phyloP scores from a whole-genome alignment of 2,113 vertebrate genomes.

The Podarcis raffonei region DNA sequence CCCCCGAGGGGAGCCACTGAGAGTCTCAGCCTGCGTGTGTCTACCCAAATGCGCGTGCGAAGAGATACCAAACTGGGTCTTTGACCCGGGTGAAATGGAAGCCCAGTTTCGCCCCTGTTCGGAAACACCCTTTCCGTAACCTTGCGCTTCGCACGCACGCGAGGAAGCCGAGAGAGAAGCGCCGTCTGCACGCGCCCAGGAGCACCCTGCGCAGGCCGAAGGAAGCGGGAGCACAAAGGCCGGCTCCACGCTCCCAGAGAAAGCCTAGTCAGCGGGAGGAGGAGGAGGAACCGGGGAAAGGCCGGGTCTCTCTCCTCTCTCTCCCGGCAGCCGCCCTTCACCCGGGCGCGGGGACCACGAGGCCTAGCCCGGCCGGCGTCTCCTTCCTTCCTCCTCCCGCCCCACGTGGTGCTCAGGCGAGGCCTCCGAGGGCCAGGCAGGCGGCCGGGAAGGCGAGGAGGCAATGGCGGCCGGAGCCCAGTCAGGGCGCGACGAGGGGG shows the following conservation, averaged over 20 bases:
- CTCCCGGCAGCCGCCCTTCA: background rate
- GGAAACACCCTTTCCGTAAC: too few species aligned
- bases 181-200: background rate
- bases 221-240: background rate
- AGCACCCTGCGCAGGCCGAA: background rate
- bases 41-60: too few species aligned
- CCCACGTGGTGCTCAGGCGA: constrained; percentile 4
- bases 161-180: too few species aligned
- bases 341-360: background rate
- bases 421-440: background rate
- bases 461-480: background rate
- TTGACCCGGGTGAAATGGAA: too few species aligned
- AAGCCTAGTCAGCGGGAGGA: background rate
- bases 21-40: too few species aligned
- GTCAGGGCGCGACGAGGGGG: background rate
- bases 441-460: background rate
- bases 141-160: too few species aligned
- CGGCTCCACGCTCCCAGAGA: background rate
- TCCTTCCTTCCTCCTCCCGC: background rate
- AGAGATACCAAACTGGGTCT: too few species aligned
- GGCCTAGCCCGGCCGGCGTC: background rate
- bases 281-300: background rate
- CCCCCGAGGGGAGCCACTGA: too few species aligned
- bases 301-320: background rate
- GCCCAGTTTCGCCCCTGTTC: too few species aligned